Evolutionary conservation across 2,113 vertebrate genomes (phyloP), one percentile per base, ranked within the genome.

Genomic region (Laticauda laticaudata): DNA sequence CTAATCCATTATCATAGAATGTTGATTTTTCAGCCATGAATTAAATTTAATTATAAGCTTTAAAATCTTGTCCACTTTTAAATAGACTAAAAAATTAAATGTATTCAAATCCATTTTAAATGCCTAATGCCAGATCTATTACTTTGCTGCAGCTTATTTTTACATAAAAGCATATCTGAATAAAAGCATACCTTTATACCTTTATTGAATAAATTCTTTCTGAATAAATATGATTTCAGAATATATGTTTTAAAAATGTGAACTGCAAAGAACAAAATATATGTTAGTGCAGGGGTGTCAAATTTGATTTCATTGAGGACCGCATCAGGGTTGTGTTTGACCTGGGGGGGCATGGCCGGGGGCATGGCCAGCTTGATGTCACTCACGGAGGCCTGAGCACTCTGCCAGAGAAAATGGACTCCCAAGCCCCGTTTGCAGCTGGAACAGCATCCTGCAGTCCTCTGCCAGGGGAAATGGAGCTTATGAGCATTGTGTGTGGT

Each of bases 21-120:
- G 86, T 53, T 69, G 34, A 92, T 88, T 95, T 29, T 1, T 29
- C 90, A 90, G 94, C 23, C 86, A 56, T 91, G 69, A 93, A 21
- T 39, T 39, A 69, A 91, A 94, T 91, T 48, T 95, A 91, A 92
- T 92, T 87, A 93, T 91, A 93, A 94, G 64, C 12, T 3, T 88
- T 92, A 95, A 94, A 94, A 89, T 45, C 86, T 0, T n/a, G 8
- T 90, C 88, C 4, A 48, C 20, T 23, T 26, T 95, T 86, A 94
- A 61, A 94, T 34, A 94, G 39, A 21, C 34, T 61, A 92, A 95
- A 94, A 20, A 94, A 96, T 93, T 93, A 94, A 97, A 96, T 91
- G 89, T 64, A 91, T 91, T 90, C 69, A 81, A 81, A 81, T 81
- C 69, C n/a, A 81, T 81, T 39, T 81, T 81, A 81, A 81, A 81